Evolutionary conservation across 2,888 invertebrate species (phyloP), one percentile per base, ranked within the genome.

Genomic region (Caenorhabditis sp.): DNA sequence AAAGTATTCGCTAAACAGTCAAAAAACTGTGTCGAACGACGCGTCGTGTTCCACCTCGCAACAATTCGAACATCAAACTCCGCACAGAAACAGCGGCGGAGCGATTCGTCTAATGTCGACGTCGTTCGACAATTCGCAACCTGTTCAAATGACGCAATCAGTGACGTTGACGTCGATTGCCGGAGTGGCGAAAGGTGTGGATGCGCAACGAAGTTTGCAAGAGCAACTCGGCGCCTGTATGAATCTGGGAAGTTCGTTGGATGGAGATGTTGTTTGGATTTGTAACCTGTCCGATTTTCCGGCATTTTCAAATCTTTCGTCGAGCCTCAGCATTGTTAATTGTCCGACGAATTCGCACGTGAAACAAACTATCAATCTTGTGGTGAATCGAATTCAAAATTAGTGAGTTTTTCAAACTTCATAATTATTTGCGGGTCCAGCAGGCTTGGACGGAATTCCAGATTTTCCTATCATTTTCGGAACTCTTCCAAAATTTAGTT

Each of bases 351-450:
- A 66, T 8, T 53, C 70, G 3, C 73, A 77, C 49, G 83, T 84
- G 12, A 73, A 81, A 1, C 75, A 82, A 24, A 77, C 73, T 24
- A 53, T 86, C 31, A 75, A 73, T 36, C 83, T 79, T 23, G 75
- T 86, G 5, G 79, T 86, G 19, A 76, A 78, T 19, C 71, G 79
- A 54, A 86, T 86, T 58, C 86, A 87, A 58, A 83, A 82, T 61
- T 86, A 85, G 85, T 85, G 51, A 77, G 82, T 68, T 67, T 14
- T 58, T 51, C 6, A n/a, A n/a, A n/a, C n/a, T n/a, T n/a, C n/a
- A n/a, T n/a, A 43, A 14, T 10, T 14, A 43, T 10, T n/a, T n/a
- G n/a, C n/a, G n/a, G n/a, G n/a, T n/a, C n/a, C n/a, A n/a, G n/a
- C n/a, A n/a, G n/a, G n/a, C n/a, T n/a, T n/a, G n/a, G n/a, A n/a